Conservation (phyloP, 2,888 invertebrate genomes). For the Camponotus fellah region DNA sequence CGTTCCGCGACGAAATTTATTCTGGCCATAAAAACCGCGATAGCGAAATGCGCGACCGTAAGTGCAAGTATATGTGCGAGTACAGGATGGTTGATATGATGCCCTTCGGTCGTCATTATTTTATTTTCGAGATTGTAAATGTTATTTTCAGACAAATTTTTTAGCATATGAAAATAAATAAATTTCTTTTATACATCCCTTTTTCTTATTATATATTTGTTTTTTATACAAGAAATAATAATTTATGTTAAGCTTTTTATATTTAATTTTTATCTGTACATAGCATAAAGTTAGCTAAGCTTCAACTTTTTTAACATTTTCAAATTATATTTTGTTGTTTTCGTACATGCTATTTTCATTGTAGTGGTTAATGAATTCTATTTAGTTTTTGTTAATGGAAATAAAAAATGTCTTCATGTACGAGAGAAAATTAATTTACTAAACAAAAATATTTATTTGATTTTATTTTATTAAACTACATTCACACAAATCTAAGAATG, state of each 20-base stretch:
- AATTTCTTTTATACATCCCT: neutral
- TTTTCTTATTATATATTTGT: neutral
- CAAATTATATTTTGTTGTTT: neutral
- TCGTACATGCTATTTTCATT: neutral
- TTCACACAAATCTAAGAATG: neutral
- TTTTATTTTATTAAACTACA: conserved; percentile 6
- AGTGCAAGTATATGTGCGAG: conserved; percentile 45
- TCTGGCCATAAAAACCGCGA: conserved; percentile 53
- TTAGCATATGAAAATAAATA: neutral
- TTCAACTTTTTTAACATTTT: neutral
- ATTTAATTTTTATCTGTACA: neutral
- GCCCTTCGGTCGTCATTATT: conserved; percentile 32
- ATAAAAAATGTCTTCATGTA: neutral
- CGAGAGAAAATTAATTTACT: neutral
- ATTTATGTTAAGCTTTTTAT: neutral
- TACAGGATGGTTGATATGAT: conserved; percentile 28
- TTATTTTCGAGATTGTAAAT: neutral
- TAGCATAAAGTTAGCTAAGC: neutral
- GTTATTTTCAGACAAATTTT: neutral
- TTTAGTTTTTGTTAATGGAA: neutral
- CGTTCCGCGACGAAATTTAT: conserved; percentile 53
- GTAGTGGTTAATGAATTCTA: neutral
- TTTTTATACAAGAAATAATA: neutral
- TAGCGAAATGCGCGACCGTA: conserved; percentile 54
- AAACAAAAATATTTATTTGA: conserved; percentile 20